Evolutionary conservation across 2,888 invertebrate species (phyloP), one percentile per base, ranked within the genome.

Genomic region (Pollenia griseotomentosa): DNA sequence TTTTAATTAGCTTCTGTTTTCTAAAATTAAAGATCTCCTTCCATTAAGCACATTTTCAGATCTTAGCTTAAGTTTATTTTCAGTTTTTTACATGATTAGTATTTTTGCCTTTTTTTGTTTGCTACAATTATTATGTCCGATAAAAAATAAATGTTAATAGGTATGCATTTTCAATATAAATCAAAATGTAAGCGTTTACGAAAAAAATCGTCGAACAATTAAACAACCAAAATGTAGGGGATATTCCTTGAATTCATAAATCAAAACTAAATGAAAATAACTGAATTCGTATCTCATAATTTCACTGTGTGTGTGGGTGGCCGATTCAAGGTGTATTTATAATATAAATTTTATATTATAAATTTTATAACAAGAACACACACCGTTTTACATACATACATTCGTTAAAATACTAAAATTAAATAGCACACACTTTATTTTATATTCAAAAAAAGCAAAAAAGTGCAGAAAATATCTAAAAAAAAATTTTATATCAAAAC

Each of bases 161-260:
- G 6, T 6, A 33, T 33, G 33, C 33, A 33, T 33, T 33, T 33
- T 33, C 33, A 33, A 33, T 33, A 33, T 33, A 33, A 33, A 33
- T 6, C 5, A 33, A 6, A 33, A 5, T 0, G 6, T 33, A 33
- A 6, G 33, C 6, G 33, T 6, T 33, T 33, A 33, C 6, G 23
- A 33, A 33, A 33, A 0, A 33, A 0, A 6, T 33, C 33, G 33
- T 6, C 5, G 33, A 33, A 33, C 33, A 33, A 33, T 33, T 33
- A 33, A 33, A 33, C 33, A 33, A 33, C 33, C 6, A 6, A 33
- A 16, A 23, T 44, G 63, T 23, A 46, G 65, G 66, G 48, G 48
- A 48, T 51, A 68, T 68, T 68, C 23, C 66, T 48, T 68, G 66
- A 48, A 68, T 44, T 14, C 23, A 68, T 68, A 68, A 68, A 68